These are phyloP conservation scores for Iselma pallidipennis DNA, from an alignment of 2,888 invertebrate species.

Conservation along the genomic window DNA sequence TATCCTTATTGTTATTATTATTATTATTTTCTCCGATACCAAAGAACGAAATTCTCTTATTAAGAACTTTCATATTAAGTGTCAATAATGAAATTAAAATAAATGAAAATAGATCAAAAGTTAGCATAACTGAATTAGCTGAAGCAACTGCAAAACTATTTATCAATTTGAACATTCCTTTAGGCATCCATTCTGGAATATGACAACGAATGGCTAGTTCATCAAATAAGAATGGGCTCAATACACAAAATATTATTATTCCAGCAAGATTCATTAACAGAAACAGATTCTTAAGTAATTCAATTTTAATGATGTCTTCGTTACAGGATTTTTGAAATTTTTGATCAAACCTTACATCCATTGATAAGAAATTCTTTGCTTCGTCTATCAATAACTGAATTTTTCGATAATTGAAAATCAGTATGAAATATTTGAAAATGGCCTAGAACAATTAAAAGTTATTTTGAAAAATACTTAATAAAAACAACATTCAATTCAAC, in stretches of 20 bases:
- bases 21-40: background rate
- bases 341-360: background rate
- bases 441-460: background rate
- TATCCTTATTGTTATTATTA: no score
- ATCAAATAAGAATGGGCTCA: background rate
- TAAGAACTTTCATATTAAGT: background rate
- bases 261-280: background rate
- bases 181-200: background rate
- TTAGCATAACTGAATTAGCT: background rate
- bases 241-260: background rate
- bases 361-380: background rate
- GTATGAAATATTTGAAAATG: background rate
- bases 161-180: background rate
- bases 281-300: background rate
- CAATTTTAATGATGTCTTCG: background rate
- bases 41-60: background rate
- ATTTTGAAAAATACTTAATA: no score
- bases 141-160: background rate
- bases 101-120: background rate
- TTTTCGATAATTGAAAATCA: background rate
- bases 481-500: background rate
- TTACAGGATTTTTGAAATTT: background rate
- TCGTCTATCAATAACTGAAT: background rate
- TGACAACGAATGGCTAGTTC: background rate
- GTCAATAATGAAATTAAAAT: background rate